A percentile compares a stretch with the other conserved stretches of the same genome.
These are phyloP conservation scores for Xenus cinereus DNA, from an alignment of 2,113 vertebrate genomes.

Conservation along the genomic window DNA sequence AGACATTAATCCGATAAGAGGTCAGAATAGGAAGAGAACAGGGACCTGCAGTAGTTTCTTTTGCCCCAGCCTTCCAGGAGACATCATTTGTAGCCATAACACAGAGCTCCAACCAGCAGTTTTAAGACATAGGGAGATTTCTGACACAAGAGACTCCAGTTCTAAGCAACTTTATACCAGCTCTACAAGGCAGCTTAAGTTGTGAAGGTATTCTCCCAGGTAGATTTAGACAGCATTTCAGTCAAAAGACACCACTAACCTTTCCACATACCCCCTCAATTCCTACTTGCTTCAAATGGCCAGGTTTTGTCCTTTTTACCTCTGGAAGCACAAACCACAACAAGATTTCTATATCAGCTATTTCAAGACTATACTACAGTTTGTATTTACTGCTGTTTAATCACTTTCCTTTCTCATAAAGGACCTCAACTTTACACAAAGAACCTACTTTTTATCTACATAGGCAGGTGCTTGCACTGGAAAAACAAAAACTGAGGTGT, in stretches of 20 bases:
- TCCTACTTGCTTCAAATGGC: not conserved
- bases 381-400: not conserved
- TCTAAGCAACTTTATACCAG: not conserved
- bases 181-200: not conserved
- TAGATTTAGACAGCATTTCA: not conserved
- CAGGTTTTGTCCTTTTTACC: not conserved
- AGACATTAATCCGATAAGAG: not conserved
- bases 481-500: not conserved
- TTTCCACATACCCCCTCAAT: not conserved
- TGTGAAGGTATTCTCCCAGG: not conserved
- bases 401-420: not conserved
- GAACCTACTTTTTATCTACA: not conserved
- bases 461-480: not conserved
- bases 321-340: not conserved
- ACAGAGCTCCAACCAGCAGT: not conserved
- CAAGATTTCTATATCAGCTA: not conserved
- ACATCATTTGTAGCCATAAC: accelerated
- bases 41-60: not conserved
- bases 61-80: not conserved
- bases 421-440: not conserved
- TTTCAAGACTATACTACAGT: not conserved
- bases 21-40: not conserved
- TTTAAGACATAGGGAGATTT: not conserved
- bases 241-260: not conserved
- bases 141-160: not conserved